A percentile compares a stretch with the other conserved stretches of the same genome.
phyloP scores from a whole-genome alignment of 2,113 vertebrate species.

The Lagopus muta region DNA sequence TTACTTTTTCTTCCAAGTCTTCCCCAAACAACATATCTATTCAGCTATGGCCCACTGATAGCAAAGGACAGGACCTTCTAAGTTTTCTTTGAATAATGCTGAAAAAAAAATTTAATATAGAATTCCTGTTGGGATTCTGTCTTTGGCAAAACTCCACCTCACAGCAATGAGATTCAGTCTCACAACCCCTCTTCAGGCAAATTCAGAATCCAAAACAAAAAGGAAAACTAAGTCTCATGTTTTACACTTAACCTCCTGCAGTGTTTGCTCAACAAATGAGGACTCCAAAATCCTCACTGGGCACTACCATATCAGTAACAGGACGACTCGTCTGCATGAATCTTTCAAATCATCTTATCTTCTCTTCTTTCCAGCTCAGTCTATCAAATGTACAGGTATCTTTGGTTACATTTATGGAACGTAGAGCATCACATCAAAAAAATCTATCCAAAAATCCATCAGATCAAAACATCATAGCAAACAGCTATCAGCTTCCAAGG shows the following conservation, averaged over 20 bases:
- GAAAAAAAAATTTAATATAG: neutral
- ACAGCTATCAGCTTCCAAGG: accelerated
- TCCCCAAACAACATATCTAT: neutral
- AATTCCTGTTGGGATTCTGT: neutral
- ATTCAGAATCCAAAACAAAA: neutral
- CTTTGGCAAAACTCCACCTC: neutral
- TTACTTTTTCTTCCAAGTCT: neutral
- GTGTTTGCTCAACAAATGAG: neutral
- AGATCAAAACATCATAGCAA: neutral
- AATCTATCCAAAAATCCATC: no score
- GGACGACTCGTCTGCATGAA: neutral
- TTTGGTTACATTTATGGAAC: neutral
- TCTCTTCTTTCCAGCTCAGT: neutral
- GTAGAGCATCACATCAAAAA: neutral
- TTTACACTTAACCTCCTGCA: neutral
- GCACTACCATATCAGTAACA: neutral
- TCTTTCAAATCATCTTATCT: neutral
- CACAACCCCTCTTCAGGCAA: neutral
- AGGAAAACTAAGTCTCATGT: neutral
- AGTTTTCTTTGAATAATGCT: neutral
- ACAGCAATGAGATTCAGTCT: neutral
- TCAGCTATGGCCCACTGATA: neutral
- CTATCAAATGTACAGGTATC: neutral
- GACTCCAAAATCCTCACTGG: neutral
- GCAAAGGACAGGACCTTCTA: neutral